Base-by-base conservation (phyloP, 2,113 vertebrate genomes). In the Bettongia penicillata region DNA sequence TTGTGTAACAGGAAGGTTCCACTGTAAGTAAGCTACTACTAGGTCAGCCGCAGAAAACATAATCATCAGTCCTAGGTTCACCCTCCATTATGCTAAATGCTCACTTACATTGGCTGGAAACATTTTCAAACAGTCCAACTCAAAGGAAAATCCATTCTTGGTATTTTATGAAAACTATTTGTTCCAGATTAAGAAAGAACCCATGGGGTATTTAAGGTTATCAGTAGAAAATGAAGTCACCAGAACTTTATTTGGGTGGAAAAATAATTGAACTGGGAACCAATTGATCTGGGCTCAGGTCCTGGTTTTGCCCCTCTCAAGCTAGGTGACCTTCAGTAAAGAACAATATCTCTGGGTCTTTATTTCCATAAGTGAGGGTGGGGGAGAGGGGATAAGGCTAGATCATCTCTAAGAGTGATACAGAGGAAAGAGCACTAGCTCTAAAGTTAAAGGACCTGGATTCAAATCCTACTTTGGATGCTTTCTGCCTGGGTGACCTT, bases 1-100 rank as follows among this genome's bases (percentile, higher is more conserved):
- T 93, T 96, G 95, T 97, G 90, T 92, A 96, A 94, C 93, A 96
- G 96, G 90, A 97, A 97, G 97, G 25, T 92, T 3, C 84, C 23
- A 51, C 25, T 31, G n/a, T 14, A 53, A 53, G 49, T 0, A 0
- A 25, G 31, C 26, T 92, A 84, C 68, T 12, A 43, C 89, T 84
- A 48, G 95, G 43, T 94, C 51, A 26, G 92, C 91, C 94, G 91
- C 52, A 96, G 91, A 95, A 95, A 94, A 97, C 96, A 93, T 95
- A 97, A 94, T 96, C 8, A 0, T 96, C 96, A 98, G 90, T 96
- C 95, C 94, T 96, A 51, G 3, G 90, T 95, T 94, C 97, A 95
- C 93, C 95, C 90, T 97, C 96, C n/a, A 97, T 92, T 97, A 61
- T 91, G 94, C 92, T 97, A 96, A 94, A 97, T 84, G 95, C 0